Evolutionary conservation across 2,113 vertebrate genomes (phyloP), one percentile per base, ranked within the genome.

Genomic region (Pseudopodoces humilis): DNA sequence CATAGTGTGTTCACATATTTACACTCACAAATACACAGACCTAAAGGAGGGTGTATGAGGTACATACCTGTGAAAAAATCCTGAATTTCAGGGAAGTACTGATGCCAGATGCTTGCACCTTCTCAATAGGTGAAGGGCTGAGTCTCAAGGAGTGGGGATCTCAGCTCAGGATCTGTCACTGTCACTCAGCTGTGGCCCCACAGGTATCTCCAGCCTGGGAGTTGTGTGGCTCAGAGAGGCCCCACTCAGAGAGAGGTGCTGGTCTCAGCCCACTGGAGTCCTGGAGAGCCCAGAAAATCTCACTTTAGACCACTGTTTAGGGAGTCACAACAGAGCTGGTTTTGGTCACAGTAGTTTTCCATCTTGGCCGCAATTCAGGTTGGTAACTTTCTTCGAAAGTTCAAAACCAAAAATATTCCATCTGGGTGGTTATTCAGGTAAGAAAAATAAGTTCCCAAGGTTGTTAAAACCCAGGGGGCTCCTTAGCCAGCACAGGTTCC

Each of bases 41-140:
- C 35, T 49, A 31, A 49, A 63, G 18, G 35, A 62, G 14, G 13
- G 3, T 13, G 4, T 7, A 13, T 22, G 23, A 63, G 25, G 43
- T 43, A 31, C n/a, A n/a, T 10, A 76, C 14, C 55, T 76, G 63
- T 0, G 10, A 62, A 83, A 77, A 43, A 16, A 23, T 23, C 30
- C 49, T 35, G 4, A 35, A 43, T 62, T 39, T 35, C 47, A 35
- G n/a, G 21, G 14, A 62, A 55, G 5, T 13, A 27, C 17, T 76
- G 10, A 37, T 18, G 9, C 5, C 2, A 3, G 41, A 27, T 31
- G 31, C 41, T 55, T 70, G 31, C 8, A 49, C 15, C 18, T 63
- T 56, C 49, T 77, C 64, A 43, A 0, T 0, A 0, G 30, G 9
- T 12, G 10, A 41, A 31, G 37, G n/a, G 20, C 15, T 41, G 62